A percentile compares a stretch with the other conserved stretches of the same genome.
Conservation (phyloP, 1,140 invertebrate species). For the Lepidostoma basale region DNA sequence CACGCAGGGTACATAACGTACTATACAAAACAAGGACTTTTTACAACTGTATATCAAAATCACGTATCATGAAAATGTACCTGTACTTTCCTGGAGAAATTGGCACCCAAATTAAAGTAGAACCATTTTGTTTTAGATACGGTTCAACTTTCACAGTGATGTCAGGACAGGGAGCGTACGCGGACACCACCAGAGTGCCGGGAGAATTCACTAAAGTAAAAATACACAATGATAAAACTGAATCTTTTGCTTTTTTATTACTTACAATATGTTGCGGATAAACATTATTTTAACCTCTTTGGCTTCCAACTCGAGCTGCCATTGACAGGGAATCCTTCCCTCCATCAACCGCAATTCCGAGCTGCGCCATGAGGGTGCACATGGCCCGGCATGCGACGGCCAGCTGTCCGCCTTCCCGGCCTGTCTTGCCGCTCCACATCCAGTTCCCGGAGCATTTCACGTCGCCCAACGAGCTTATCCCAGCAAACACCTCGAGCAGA, state of each 20-base stretch:
- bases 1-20: background rate
- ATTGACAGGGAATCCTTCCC: constrained; percentile 98
- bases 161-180: constrained; percentile 93
- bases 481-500: constrained; percentile 76
- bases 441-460: constrained; percentile 98
- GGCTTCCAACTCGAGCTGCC: constrained; percentile 81
- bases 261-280: too few species aligned
- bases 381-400: constrained; percentile 88
- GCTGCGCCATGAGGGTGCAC: constrained; percentile 81
- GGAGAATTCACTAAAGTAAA: constrained; percentile 78
- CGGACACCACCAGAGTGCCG: constrained; percentile 91
- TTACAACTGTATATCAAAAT: too few species aligned
- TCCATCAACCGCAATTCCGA: constrained; percentile 94
- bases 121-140: constrained; percentile 73
- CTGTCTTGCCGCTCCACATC: constrained; percentile 98
- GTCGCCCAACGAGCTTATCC: constrained; percentile 82
- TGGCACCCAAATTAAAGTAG: constrained; percentile 53
- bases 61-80: constrained; percentile 45
- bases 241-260: too few species aligned
- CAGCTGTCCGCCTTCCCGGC: constrained; percentile 86
- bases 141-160: constrained; percentile 85
- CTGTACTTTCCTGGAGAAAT: constrained; percentile 54
- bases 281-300: constrained; percentile 55
- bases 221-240: too few species aligned
- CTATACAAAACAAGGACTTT: background rate